These are phyloP conservation scores for Nyctereutes procyonoides DNA, from an alignment of 2,113 vertebrate genomes.

Conservation along the genomic window DNA sequence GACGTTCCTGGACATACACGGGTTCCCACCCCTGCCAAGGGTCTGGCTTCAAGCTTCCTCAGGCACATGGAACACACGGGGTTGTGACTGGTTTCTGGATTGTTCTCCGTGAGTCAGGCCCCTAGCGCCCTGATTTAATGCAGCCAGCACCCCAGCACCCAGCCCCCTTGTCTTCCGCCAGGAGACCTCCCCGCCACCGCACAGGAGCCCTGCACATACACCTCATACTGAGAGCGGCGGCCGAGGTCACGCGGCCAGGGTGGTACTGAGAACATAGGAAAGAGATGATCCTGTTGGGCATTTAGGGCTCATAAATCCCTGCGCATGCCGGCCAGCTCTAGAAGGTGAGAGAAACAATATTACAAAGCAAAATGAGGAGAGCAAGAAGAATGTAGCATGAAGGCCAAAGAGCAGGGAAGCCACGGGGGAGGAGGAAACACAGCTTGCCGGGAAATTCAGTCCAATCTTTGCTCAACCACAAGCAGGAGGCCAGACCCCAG, in stretches of 20 bases:
- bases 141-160: neutral
- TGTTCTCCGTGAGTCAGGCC: neutral
- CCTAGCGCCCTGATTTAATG: neutral
- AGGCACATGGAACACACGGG: neutral
- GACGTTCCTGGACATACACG: accelerated
- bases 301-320: conserved; percentile 74
- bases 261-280: conserved; percentile 25
- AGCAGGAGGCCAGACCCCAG: neutral
- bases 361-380: conserved; percentile 71
- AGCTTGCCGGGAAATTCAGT: neutral
- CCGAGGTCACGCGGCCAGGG: neutral
- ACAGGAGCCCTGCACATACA: accelerated
- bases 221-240: accelerated
- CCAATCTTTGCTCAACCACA: neutral
- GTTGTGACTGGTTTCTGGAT: neutral
- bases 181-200: neutral
- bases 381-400: neutral
- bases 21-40: neutral
- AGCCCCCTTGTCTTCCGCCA: neutral
- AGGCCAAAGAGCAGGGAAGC: conserved; percentile 30
- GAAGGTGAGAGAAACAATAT: conserved; percentile 83
- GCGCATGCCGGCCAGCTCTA: conserved; percentile 40
- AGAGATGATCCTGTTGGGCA: conserved; percentile 49
- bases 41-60: neutral
- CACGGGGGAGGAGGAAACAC: neutral